Evolutionary conservation across 2,113 vertebrate genomes (phyloP), one percentile per base, ranked within the genome.

Genomic region (human): DNA sequence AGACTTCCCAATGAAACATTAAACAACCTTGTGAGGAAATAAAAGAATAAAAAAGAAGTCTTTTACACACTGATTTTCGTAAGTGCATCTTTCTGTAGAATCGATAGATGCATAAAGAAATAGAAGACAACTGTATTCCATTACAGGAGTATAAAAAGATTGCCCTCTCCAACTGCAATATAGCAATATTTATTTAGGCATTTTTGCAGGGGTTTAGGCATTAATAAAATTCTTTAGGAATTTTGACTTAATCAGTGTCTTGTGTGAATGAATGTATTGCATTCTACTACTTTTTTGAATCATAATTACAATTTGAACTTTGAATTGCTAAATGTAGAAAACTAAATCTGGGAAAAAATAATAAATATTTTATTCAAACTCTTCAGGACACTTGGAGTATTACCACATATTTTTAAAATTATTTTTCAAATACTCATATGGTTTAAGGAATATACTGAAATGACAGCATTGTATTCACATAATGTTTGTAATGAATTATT

Each of bases 51-150:
- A 93, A 95, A 92, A 83, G 50, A 94, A 57, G 10, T 81, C 6
- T 83, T 94, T 95, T 86, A 48, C 18, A 82, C n/a, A 89, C 78
- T 94, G 55, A 94, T 96, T 96, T 96, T 93, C 89, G 59, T 93
- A 89, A 96, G 89, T 96, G 20, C 32, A 87, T 91, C 91, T 96
- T 93, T 70, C 43, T 75, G 5, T 76, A 66, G 43, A 97, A 97
- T 96, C 32, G 0, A 95, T 95, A 78, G 23, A 75, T n/a, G 23
- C 50, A 78, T 93, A 76, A 92, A 92, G 61, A 11, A 84, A 86
- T 70, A 95, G 55, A 90, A 64, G 32, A 88, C 43, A 84, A 57
- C 64, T 94, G 61, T 80, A 92, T 89, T 94, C 55, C 27, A 64
- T 64, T 30, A 30, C 30, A 30, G 52, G 70, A 81, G 23, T 93